Base-by-base conservation (phyloP, 2,113 vertebrate species). In the Takifugu bimaculatus region DNA sequence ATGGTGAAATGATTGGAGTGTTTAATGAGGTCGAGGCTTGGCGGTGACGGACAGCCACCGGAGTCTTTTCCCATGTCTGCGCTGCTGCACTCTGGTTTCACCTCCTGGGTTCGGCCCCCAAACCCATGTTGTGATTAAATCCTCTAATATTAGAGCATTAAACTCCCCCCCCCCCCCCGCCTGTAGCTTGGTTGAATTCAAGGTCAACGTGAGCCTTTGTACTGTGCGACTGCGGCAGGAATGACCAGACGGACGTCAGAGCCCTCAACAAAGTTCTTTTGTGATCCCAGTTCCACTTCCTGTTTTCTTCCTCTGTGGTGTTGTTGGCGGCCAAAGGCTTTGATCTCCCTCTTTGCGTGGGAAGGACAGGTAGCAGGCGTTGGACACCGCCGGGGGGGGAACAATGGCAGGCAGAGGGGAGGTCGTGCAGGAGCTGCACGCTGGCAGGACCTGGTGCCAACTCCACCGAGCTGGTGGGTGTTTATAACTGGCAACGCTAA, bases 11-110 rank as follows among this genome's bases (percentile, higher is more conserved):
- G 65, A 62, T 68, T 77, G 74, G 64, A 80, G 70, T 68, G 71
- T 82, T 76, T 71, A 86, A 75, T 57, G 57, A 77, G 64, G 54
- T 48, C 84, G 77, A 81, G 79, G 81, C 81, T 77, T 77, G 15
- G 74, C 13, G 69, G 83, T 65, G 66, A 70, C 49, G 50, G 62
- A 72, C 71, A 47, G 61, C 1, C 32, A 68, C 72, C 20, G 44
- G 51, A 52, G 42, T 57, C 32, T 64, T 69, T 75, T 73, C 70
- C 64, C 79, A 79, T 67, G 62, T 55, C 54, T 29, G 70, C 56
- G 74, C 67, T 67, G 57, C 72, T 64, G 64, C 26, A 26, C 44
- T 68, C 51, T 20, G 35, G 13, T 49, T 70, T 60, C 9, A 63
- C 74, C 53, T 57, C 63, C 54, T 15, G 44, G 51, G 43, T 39